Evolutionary conservation across 1,140 invertebrate species (phyloP).

Genomic region (Penaeus indicus): DNA sequence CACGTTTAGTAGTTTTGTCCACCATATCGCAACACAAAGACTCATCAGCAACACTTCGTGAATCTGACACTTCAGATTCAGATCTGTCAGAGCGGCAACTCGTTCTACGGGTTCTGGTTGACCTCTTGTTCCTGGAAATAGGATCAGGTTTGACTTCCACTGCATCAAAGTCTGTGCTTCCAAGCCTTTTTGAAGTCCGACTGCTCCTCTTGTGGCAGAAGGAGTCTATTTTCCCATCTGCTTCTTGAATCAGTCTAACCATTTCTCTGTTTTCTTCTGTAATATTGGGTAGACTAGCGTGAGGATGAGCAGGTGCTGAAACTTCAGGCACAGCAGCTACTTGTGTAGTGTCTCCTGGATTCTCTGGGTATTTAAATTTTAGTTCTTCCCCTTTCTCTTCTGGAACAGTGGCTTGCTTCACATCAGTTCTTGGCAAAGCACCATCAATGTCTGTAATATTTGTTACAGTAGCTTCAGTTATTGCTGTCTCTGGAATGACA

Average conservation of each 20-base stretch:
- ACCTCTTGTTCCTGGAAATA: conserved; percentile 34
- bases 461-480: background rate
- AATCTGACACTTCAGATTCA: conserved; percentile 61
- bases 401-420: too few relatives aligned
- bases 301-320: conserved; percentile 25
- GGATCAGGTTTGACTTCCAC: conserved; percentile 51
- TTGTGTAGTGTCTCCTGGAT: too few relatives aligned
- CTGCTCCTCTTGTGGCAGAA: conserved; percentile 63
- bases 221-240: conserved; percentile 54
- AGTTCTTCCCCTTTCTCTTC: too few relatives aligned
- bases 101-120: conserved; percentile 46
- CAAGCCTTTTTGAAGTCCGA: conserved; percentile 59
- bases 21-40: conserved; percentile 59
- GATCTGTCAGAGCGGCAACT: conserved; percentile 63
- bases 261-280: conserved; percentile 57
- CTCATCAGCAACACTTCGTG: conserved; percentile 54
- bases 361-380: too few relatives aligned
- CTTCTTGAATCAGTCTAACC: conserved; percentile 62
- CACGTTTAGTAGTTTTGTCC: conserved; percentile 55
- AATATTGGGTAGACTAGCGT: conserved; percentile 13
- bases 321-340: conserved; percentile 39
- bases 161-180: conserved; percentile 54
- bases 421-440: too few relatives aligned
- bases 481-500: conserved; percentile 30
- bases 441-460: too few relatives aligned